These are phyloP conservation scores for Echinops telfairi DNA, from an alignment of 2,113 vertebrate genomes.

Conservation along the genomic window DNA sequence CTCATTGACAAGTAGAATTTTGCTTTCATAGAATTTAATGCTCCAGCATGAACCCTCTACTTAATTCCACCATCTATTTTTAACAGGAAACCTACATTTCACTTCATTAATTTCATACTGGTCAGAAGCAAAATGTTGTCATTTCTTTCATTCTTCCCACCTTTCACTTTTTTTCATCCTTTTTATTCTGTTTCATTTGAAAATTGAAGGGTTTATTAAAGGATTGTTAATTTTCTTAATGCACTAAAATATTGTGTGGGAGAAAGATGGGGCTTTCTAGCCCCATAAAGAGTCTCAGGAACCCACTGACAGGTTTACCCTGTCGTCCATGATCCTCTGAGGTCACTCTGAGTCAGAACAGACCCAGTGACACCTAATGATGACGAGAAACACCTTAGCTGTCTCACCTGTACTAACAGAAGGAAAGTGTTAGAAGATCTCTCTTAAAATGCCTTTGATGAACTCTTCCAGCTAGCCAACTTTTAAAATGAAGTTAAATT, in stretches of 20 bases:
- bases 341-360: no score
- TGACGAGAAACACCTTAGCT: background rate
- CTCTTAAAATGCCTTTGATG: background rate
- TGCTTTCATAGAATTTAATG: background rate
- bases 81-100: background rate
- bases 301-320: no score
- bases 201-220: conserved; percentile 10
- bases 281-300: no score
- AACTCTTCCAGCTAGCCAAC: background rate
- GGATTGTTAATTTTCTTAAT: background rate
- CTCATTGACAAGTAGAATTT: background rate
- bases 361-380: no score
- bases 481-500: background rate
- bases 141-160: background rate
- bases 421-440: background rate
- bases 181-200: background rate
- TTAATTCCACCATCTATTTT: background rate
- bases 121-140: background rate
- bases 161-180: rapidly evolving
- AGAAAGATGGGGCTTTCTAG: no score
- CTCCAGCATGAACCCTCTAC: background rate
- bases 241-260: no score
- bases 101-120: background rate
- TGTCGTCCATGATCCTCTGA: no score
- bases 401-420: background rate